These are phyloP conservation scores for Erinaceus europaeus DNA, from an alignment of 2,113 vertebrate species.

Conservation along the genomic window DNA sequence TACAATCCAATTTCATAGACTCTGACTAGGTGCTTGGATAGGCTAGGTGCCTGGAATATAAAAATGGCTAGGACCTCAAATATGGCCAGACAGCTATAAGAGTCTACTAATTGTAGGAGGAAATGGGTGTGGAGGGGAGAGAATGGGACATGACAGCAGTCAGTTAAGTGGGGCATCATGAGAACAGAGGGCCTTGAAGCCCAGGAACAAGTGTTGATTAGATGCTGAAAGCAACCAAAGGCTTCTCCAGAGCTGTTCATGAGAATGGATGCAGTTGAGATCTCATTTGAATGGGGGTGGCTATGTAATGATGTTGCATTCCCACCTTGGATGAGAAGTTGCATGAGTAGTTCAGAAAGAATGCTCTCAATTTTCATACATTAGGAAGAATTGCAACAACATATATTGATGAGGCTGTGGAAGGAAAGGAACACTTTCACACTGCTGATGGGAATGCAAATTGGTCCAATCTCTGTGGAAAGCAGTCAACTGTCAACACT, in stretches of 20 bases:
- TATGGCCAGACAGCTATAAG: neutral
- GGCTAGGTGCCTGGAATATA: neutral
- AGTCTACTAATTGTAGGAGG: neutral
- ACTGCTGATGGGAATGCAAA: no score
- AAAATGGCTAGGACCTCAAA: neutral
- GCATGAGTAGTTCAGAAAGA: no score
- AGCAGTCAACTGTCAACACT: no score
- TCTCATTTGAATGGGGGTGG: neutral
- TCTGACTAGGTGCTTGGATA: neutral
- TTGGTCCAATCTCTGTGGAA: no score
- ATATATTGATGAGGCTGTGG: no score
- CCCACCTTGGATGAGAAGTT: neutral
- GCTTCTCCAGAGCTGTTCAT: neutral
- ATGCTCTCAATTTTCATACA: no score
- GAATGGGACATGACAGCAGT: neutral
- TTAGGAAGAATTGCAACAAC: no score
- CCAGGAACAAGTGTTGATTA: neutral
- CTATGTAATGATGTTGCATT: neutral
- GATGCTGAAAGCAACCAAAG: neutral
- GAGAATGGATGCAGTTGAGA: no score
- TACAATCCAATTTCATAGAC: rapidly evolving
- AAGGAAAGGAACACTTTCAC: no score
- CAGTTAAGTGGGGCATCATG: neutral
- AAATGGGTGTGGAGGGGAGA: neutral
- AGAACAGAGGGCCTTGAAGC: neutral